phyloP scores from a whole-genome alignment of 2,888 invertebrate genomes.

The Eupithecia insigniata region DNA sequence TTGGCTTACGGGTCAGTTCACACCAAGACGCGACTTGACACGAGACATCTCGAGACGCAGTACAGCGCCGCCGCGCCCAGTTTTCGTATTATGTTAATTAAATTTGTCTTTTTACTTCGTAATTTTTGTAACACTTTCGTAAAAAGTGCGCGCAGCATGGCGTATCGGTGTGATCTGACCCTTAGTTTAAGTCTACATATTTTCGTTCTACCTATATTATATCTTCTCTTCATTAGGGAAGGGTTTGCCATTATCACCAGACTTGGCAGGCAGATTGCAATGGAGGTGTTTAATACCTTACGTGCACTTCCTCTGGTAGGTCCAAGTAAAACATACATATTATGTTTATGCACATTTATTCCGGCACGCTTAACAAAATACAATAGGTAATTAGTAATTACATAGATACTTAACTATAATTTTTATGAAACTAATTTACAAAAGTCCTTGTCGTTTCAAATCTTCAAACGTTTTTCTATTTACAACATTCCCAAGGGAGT shows the following conservation, averaged over 20 bases:
- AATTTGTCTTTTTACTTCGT: too few relatives aligned
- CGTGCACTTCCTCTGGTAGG: neutral
- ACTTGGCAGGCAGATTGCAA: neutral
- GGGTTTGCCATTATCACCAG: neutral
- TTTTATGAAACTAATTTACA: constrained; percentile 82
- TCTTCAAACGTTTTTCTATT: constrained; percentile 99
- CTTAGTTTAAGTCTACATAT: too few relatives aligned
- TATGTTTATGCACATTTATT: neutral
- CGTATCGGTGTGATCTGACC: too few relatives aligned
- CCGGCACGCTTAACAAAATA: neutral
- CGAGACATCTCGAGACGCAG: too few relatives aligned
- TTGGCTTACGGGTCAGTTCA: too few relatives aligned
- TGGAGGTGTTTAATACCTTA: neutral
- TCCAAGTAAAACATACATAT: neutral
- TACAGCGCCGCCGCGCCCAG: too few relatives aligned
- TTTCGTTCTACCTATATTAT: too few relatives aligned
- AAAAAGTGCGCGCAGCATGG: too few relatives aligned
- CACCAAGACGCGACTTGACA: too few relatives aligned
- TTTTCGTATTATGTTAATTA: too few relatives aligned
- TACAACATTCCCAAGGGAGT: constrained; percentile 99
- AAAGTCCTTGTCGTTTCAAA: constrained; percentile 97
- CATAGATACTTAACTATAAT: neutral
- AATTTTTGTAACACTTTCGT: too few relatives aligned
- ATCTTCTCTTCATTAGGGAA: too few relatives aligned
- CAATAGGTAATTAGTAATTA: neutral